Evolutionary conservation across 35 echinoderm and acorn worm genomes (phyloP).

Genomic region (Chiridota heheva): DNA sequence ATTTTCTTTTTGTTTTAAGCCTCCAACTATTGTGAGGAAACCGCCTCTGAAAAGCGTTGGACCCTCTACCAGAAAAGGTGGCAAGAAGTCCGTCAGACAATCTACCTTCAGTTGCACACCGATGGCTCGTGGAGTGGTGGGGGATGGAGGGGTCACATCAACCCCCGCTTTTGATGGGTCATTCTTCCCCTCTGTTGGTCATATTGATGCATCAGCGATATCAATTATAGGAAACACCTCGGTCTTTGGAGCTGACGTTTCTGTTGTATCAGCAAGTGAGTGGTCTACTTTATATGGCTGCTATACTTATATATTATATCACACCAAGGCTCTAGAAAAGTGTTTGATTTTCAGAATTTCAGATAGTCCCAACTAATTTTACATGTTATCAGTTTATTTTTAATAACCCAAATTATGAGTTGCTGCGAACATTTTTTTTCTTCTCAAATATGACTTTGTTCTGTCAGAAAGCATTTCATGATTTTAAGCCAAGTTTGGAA

Average conservation of each 20-base stretch:
- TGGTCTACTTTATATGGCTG: no score
- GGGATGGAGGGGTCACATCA: slow-evolving; percentile 44
- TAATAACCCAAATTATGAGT: no score
- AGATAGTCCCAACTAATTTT: no score
- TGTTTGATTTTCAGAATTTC: no score
- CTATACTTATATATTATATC: no score
- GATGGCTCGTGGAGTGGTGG: slow-evolving; percentile 24
- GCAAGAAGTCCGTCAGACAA: background rate
- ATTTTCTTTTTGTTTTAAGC: background rate
- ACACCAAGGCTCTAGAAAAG: no score
- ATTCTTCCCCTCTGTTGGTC: slow-evolving; percentile 1
- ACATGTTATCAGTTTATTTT: no score
- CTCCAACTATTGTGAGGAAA: slow-evolving; percentile 18
- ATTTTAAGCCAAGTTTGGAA: no score
- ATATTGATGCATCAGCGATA: slow-evolving; percentile 56
- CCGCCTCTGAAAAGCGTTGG: background rate
- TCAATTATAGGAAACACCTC: slow-evolving; percentile 22
- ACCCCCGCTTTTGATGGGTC: slow-evolving; percentile 55
- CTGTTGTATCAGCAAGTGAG: slow-evolving; percentile 19
- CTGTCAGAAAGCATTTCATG: no score
- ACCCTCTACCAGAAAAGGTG: background rate
- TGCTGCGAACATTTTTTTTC: no score
- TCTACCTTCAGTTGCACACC: slow-evolving; percentile 39
- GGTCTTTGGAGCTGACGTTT: slow-evolving; percentile 7
- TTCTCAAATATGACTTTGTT: no score